Percentiles rank a stretch among this genome's conserved stretches.
phyloP scores from a whole-genome alignment of 2,797 vertebrate species.

The Rhabdomys pumilio region DNA sequence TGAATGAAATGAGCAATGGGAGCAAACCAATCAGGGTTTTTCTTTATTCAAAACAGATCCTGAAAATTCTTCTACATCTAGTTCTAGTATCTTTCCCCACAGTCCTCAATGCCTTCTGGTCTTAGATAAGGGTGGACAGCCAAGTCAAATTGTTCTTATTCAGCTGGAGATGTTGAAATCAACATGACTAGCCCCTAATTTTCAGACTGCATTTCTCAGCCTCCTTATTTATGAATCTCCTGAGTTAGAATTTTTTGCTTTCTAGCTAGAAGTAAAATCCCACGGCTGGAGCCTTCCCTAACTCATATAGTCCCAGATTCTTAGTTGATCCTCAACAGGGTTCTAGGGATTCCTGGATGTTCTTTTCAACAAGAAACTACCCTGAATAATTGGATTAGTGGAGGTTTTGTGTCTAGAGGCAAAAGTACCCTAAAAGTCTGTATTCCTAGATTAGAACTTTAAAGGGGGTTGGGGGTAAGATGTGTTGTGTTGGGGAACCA shows the following conservation, averaged over 20 bases:
- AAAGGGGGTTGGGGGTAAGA: neutral
- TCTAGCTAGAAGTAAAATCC: slow-evolving; percentile 44
- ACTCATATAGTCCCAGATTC: slow-evolving; percentile 34
- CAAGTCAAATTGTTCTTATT: slow-evolving; percentile 24
- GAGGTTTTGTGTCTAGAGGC: slow-evolving; percentile 11
- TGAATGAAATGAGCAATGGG: neutral
- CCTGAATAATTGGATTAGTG: slow-evolving; percentile 12
- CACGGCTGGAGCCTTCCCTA: slow-evolving; percentile 17
- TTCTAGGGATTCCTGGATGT: slow-evolving; percentile 57
- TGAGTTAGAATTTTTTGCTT: slow-evolving; percentile 39
- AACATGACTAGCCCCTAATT: neutral
- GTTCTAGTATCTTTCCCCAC: neutral
- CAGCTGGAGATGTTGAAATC: neutral
- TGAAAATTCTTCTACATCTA: neutral
- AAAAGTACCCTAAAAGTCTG: slow-evolving; percentile 56
- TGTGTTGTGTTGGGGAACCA: slow-evolving; percentile 12
- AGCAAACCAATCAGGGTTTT: slow-evolving; percentile 32
- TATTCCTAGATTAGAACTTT: slow-evolving; percentile 67
- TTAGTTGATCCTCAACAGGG: slow-evolving; percentile 63
- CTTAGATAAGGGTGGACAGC: neutral
- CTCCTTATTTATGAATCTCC: neutral
- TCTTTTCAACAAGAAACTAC: slow-evolving; percentile 59
- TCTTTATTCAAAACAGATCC: slow-evolving; percentile 54
- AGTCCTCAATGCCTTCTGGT: neutral
- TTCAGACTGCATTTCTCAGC: slow-evolving; percentile 46